Evolutionary conservation across 2,888 invertebrate genomes (phyloP), one percentile per base, ranked within the genome.

Genomic region (Sialis lutaria): DNA sequence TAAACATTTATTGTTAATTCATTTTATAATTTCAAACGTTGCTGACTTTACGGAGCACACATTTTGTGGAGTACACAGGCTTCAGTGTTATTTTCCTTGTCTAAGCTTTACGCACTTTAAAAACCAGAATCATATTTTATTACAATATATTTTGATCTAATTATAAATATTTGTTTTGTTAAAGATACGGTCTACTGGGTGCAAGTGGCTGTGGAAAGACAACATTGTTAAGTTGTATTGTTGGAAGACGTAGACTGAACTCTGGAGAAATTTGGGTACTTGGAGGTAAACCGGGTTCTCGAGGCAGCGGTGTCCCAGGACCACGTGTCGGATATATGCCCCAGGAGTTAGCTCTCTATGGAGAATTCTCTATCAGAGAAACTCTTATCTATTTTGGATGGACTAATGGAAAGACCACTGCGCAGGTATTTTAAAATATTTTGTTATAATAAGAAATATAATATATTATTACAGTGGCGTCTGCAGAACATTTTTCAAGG

Each of bases 191-290:
- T 52, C 73, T 91, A 0, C 69, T 91, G 37, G 91, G 91, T 12
- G 87, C 91, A 0, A 89, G 89, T 54, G 91, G 91, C 0, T 91
- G 91, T 61, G 89, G 89, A 0, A 91, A 91, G 64, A 91, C 91
- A 0, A 91, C 91, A 0, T 67, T 92, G 6, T 71, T 92, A 1
- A 79, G 86, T 50, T 88, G 88, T 62, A 84, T 90, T 50, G 84
- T 92, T 3, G 91, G 91, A 2, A 69, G 88, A 54, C 70, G 87
- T 54, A 69, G 80, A 52, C 69, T 89, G 49, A 84, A 89, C 63
- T 73, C 78, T 1, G 91, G 91, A 5, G 82, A 83, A 62, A 79
- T 91, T 51, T 82, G 82, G 77, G 88, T 90, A 5, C 72, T 91
- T 33, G 91, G 89, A 7, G 82, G 85, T 7, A 74, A 72, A 50